Base-by-base conservation (phyloP, 2,797 vertebrate species). In the Muscicapa comitata region DNA sequence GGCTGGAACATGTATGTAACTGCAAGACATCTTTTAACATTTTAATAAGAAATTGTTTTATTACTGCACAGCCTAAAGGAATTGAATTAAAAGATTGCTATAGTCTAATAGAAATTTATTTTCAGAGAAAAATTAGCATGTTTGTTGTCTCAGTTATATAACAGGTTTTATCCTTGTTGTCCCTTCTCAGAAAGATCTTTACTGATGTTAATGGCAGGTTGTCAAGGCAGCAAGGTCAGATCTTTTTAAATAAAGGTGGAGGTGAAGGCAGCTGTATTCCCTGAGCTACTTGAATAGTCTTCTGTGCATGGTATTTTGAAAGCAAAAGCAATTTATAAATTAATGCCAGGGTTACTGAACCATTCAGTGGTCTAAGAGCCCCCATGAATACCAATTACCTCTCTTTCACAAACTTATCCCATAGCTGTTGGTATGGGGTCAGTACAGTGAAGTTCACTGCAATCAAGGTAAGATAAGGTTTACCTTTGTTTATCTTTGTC, bases 241-340 rank as follows among this genome's bases (percentile, higher is more conserved):
- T 84, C 24, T 48, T 93, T 90, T 91, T 28, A 85, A 84, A 89
- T 53, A 53, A 79, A 70, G 37, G 19, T 25, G 11, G 26, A 75
- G 23, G 62, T 87, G 58, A 82, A 91, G 37, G 54, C 42, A 89
- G 58, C 17, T 35, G 13, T 75, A 89, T 91, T 89, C 54, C 74
- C 66, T 81, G 43, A 82, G 42, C 58, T 83, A 35, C 71, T 70
- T 88, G 59, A 92, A 63, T 63, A 86, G 61, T 59, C 37, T 90
- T 71, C 54, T 85, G 25, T 91, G n/a, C 19, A 54, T 50, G 19
- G 54, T 66, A 85, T 95, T 91, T 92, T 89, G 81, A 89, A 95
- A 89, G 74, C 26, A 91, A 94, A 95, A 78, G 21, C 54, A 87
- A 85, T 87, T 85, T 85, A 75, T 82, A 87, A 89, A 91, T 89